phyloP scores from a whole-genome alignment of 2,113 vertebrate genomes.

The Nymphicus hollandicus region DNA sequence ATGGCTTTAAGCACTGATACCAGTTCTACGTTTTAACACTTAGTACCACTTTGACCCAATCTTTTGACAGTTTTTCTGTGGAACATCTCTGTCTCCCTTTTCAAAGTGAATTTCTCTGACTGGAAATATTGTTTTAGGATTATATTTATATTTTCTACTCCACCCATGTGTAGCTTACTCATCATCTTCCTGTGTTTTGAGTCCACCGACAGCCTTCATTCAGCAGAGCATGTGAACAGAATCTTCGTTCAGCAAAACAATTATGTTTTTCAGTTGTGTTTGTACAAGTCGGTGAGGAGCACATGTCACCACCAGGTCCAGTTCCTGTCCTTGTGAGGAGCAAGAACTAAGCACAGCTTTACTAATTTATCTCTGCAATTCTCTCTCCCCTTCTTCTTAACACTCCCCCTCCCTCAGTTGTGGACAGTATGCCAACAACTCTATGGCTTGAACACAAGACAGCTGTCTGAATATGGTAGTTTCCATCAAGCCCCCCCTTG shows the following conservation, averaged over 20 bases:
- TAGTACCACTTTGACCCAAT: neutral
- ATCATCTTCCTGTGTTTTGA: neutral
- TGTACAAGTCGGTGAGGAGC: neutral
- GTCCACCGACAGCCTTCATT: neutral
- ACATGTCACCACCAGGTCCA: neutral
- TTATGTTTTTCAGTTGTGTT: neutral
- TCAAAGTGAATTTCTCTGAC: neutral
- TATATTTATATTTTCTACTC: neutral
- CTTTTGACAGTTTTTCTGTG: neutral
- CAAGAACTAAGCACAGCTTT: neutral
- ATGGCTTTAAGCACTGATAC: neutral
- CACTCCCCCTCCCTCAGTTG: neutral
- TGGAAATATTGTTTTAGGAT: neutral
- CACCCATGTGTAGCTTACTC: neutral
- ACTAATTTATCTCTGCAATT: neutral
- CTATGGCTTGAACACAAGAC: neutral
- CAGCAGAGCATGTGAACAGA: neutral
- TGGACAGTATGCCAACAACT: neutral
- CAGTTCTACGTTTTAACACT: neutral
- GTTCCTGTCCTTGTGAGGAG: neutral
- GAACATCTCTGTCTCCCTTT: neutral
- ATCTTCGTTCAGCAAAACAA: slow-evolving; percentile 8
- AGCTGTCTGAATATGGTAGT: neutral
- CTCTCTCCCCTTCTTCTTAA: neutral
- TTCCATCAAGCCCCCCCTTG: neutral